Percentiles rank a stretch among this genome's conserved stretches.
These are phyloP conservation scores for Pelecanus crispus DNA, from an alignment of 2,113 vertebrate species.

Conservation along the genomic window DNA sequence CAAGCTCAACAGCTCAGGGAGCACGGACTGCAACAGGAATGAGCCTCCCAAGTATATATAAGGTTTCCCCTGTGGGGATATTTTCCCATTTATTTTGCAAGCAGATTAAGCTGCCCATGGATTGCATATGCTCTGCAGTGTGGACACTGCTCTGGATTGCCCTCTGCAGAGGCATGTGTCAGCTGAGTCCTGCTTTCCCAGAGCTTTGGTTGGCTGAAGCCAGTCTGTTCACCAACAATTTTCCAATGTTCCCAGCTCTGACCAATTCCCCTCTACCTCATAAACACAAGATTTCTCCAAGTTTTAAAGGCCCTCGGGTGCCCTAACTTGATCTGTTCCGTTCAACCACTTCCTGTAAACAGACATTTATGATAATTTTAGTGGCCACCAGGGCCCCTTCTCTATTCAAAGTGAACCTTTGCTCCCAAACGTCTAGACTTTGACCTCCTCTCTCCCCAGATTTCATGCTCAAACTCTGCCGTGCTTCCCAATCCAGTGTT, in stretches of 20 bases:
- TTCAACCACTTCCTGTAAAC: conserved; percentile 62
- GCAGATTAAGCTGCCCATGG: not conserved
- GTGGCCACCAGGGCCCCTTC: conserved; percentile 18
- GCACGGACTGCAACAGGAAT: not conserved
- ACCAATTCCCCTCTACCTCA: conserved; percentile 53
- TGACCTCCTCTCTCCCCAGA: not conserved
- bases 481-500: not conserved
- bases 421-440: conserved; percentile 21
- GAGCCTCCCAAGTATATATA: not conserved
- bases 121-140: not conserved
- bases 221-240: not conserved
- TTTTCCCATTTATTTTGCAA: conserved; percentile 28
- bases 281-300: conserved; percentile 52
- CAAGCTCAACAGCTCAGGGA: not conserved
- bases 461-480: not conserved
- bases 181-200: not conserved
- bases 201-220: not conserved
- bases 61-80: not conserved
- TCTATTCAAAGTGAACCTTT: conserved; percentile 47
- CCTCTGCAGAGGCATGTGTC: not conserved
- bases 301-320: conserved; percentile 46
- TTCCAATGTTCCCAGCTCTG: conserved; percentile 20
- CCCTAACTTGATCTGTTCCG: conserved; percentile 41
- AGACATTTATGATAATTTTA: conserved; percentile 64
- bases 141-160: not conserved